Conservation (phyloP, 2,888 invertebrate genomes). For the Cerastoderma edule region DNA sequence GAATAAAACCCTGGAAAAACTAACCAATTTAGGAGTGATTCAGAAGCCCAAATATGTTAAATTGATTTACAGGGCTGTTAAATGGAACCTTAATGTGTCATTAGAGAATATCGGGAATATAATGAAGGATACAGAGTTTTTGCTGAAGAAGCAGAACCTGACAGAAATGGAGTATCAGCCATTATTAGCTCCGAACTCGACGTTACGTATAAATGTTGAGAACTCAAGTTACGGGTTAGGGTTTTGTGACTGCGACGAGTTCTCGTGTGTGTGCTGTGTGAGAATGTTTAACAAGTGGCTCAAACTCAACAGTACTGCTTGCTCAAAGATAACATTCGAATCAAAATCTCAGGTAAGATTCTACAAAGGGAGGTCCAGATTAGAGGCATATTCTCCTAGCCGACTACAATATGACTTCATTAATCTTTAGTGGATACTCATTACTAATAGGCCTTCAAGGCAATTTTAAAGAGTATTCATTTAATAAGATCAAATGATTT, state of each 20-base stretch:
- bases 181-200: slow-evolving; percentile 41
- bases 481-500: background rate
- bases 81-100: slow-evolving; percentile 72
- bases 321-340: slow-evolving; percentile 75
- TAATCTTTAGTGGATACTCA: background rate
- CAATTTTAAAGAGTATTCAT: background rate
- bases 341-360: slow-evolving; percentile 76
- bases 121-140: slow-evolving; percentile 76
- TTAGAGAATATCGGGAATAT: slow-evolving; percentile 75
- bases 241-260: slow-evolving; percentile 75
- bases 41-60: slow-evolving; percentile 63
- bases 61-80: slow-evolving; percentile 64
- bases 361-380: too few species aligned
- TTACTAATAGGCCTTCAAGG: background rate
- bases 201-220: slow-evolving; percentile 20
- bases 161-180: slow-evolving; percentile 62
- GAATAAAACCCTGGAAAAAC: slow-evolving; percentile 77
- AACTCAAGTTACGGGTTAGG: slow-evolving; percentile 65
- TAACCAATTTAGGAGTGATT: slow-evolving; percentile 73
- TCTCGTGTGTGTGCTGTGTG: slow-evolving; percentile 77
- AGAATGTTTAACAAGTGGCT: slow-evolving; percentile 69
- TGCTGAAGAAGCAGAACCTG: slow-evolving; percentile 70
- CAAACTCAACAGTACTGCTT: slow-evolving; percentile 72
- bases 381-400: too few species aligned
- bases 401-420: too few species aligned